A percentile compares a stretch with the other conserved stretches of the same genome.
Conservation (phyloP, 2,797 vertebrate species). For the Acomys russatus region DNA sequence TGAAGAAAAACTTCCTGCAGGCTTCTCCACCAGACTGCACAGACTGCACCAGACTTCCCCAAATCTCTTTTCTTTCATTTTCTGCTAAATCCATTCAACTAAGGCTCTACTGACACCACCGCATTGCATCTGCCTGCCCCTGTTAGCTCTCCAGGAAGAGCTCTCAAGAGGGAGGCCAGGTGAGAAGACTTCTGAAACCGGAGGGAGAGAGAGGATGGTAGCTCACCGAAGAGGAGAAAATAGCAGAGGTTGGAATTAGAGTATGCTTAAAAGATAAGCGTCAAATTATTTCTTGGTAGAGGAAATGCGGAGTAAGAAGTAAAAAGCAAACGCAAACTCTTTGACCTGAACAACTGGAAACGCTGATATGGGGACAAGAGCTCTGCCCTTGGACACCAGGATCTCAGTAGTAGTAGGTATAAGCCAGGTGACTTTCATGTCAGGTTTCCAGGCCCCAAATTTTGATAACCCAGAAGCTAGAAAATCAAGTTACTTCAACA, state of each 20-base stretch:
- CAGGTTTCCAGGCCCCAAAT: conserved; percentile 67
- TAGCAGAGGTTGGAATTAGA: no score
- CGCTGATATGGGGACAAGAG: background rate
- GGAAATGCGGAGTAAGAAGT: no score
- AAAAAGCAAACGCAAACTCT: no score
- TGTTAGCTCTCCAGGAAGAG: background rate
- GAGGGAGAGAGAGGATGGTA: no score
- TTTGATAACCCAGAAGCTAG: conserved; percentile 75
- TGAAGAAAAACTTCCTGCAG: conserved; percentile 26
- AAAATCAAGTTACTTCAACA: conserved; percentile 80
- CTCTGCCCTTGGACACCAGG: background rate
- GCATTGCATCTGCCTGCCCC: background rate
- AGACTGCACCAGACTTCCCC: background rate
- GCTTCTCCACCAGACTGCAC: background rate
- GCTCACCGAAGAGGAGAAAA: no score
- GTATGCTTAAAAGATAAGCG: no score
- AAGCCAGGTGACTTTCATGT: conserved; percentile 37
- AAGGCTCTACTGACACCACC: background rate
- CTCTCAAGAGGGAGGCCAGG: no score
- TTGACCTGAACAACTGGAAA: no score
- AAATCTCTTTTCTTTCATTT: conserved; percentile 52
- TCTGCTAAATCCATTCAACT: conserved; percentile 39
- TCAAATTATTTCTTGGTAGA: no score
- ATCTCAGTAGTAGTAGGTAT: background rate
- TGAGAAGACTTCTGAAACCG: no score